Conservation (phyloP, 2,797 vertebrate genomes). For the Muraenolepis orangiensis region DNA sequence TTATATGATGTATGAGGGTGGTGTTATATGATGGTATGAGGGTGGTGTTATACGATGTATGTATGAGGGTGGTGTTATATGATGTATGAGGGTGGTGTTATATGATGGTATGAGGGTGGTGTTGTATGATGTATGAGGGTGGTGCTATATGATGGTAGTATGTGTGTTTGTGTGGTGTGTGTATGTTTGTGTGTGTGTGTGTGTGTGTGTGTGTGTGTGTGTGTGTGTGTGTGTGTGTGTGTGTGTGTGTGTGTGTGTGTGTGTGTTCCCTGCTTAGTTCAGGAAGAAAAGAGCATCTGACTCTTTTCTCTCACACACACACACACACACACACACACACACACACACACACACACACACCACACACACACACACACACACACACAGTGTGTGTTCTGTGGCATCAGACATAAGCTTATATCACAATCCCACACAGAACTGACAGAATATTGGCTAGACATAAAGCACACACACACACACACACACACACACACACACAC, state of each 20-base stretch:
- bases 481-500: background rate
- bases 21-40: no score
- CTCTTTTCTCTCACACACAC: background rate
- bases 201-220: background rate
- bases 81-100: no score
- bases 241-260: conserved; percentile 10
- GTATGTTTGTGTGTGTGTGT: conserved; percentile 9
- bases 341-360: background rate
- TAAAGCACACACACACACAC: background rate
- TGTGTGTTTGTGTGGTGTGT: conserved; percentile 25
- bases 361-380: background rate
- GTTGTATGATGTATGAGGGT: no score
- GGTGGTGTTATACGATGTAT: no score
- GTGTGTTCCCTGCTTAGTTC: background rate
- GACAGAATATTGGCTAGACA: background rate
- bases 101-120: no score
- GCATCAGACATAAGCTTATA: background rate
- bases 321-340: background rate
- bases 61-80: no score
- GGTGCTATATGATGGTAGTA: background rate
- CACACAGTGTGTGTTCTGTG: background rate
- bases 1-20: no score
- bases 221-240: conserved; percentile 15
- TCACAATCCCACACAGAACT: background rate
- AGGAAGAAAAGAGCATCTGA: background rate